Base-by-base conservation (phyloP, 2,888 invertebrate species). In the Trichacis sp. region DNA sequence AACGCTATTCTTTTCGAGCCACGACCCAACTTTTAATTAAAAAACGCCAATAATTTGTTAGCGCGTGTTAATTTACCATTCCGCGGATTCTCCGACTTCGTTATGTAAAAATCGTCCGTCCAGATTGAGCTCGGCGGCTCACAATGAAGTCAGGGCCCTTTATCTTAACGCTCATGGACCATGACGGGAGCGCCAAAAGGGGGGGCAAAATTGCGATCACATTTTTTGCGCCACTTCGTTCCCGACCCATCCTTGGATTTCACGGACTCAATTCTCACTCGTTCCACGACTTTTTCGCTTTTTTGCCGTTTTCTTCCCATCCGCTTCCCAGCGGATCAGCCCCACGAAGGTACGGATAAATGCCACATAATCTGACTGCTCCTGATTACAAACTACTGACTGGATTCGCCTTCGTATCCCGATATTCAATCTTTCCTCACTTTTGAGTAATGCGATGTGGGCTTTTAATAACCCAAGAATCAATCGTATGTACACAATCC, bases 351-450 rank as follows among this genome's bases (percentile, higher is more conserved):
- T 64, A 70, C 55, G 72, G 73, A 77, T 75, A 76, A 78, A 78
- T 72, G 75, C 75, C 73, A 73, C 75, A 76, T 76, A 77, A 78
- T 78, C 74, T 74, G 71, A 63, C 69, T 52, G 70, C 61, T 69
- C 68, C 69, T 75, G 77, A 78, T 78, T 76, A 77, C 50, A 57
- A 46, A 62, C 65, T 61, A 50, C 58, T 24, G 24, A 24, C 24
- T 24, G 24, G 24, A 24, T 24, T n/a, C n/a, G n/a, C n/a, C n/a
- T n/a, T n/a, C n/a, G n/a, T n/a, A n/a, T n/a, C n/a, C n/a, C n/a
- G n/a, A n/a, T n/a, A n/a, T n/a, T n/a, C n/a, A n/a, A n/a, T n/a
- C n/a, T n/a, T n/a, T n/a, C n/a, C n/a, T n/a, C n/a, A n/a, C n/a
- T n/a, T n/a, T n/a, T n/a, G 36, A 11, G 36, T 14, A 14, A 14